Evolutionary conservation across 1,140 invertebrate species (phyloP).

Genomic region (Augochlora pura): DNA sequence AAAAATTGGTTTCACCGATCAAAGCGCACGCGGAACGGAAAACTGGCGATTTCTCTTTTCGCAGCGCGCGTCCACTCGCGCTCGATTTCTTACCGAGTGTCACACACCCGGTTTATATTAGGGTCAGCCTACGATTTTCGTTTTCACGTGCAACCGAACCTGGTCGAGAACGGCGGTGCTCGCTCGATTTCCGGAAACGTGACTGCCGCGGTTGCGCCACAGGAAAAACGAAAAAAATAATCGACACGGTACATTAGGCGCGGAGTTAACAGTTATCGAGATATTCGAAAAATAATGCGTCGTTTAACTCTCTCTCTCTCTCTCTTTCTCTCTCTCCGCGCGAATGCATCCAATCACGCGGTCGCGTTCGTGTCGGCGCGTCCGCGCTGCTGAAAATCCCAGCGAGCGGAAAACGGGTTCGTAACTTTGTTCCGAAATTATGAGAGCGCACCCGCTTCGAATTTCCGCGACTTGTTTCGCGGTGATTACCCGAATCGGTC

Average conservation of each 20-base stretch:
- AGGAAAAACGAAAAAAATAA: neutral
- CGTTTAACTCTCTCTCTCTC: neutral
- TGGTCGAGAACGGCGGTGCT: neutral
- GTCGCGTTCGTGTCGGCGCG: neutral
- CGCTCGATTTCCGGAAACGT: neutral
- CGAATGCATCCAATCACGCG: neutral
- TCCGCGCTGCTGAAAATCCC: no score
- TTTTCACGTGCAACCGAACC: neutral
- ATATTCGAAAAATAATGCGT: neutral
- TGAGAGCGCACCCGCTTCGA: no score
- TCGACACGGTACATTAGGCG: constrained; percentile 1
- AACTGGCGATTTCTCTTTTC: no score
- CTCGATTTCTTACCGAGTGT: no score
- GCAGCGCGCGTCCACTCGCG: no score
- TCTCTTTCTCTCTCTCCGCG: neutral
- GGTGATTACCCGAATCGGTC: no score
- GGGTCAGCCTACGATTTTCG: neutral
- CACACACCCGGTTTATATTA: no score
- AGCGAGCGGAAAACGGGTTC: no score
- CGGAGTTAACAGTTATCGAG: constrained; percentile 13
- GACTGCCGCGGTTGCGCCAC: neutral
- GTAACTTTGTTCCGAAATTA: no score
- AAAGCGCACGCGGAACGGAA: no score
- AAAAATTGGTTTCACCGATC: neutral
- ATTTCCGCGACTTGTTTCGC: no score